Base-by-base conservation (phyloP, 2,888 invertebrate species). In the Yponomeuta malinellus region DNA sequence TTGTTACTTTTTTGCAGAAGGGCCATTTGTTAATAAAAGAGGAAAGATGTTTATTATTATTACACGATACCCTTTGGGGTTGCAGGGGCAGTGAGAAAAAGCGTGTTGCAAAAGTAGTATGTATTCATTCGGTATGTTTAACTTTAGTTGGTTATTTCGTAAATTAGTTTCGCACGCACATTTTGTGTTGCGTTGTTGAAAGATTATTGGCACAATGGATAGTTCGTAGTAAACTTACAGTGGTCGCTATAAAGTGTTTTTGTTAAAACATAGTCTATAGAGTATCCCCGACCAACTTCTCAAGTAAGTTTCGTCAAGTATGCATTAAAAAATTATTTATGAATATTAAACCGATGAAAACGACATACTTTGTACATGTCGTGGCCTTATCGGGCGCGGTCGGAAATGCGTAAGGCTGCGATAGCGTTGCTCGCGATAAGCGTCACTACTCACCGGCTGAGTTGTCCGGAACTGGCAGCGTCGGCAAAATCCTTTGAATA, bases 381-480 rank as follows among this genome's bases (percentile, higher is more conserved):
- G 68, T 43, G 48, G 33, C 68, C 52, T 91, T 92, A 92, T 92
- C 91, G 89, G 88, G 89, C 85, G 90, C 89, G 90, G 90, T 91
- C 91, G 91, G 91, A 91, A 92, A 91, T 92, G 90, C 90, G 90
- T 90, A 89, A 89, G 89, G 86, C 83, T 83, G 84, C 89, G 91
- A 91, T 91, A 92, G 88, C 89, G 86, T 86, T 83, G 82, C 82
- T 81, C 84, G 88, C 89, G 91, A 91, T 91, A 91, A 91, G 89
- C 87, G 86, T 88, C 86, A 87, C 88, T 89, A 92, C 92, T 90
- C 84, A 92, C 92, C 90, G 90, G 89, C 86, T 88, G 87, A 90
- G 88, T 86, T 89, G 88, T 90, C 90, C 90, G 92, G 91, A 91
- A 89, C 90, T 89, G 82, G 88, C 81, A 82, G 85, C 83, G 86